Evolutionary conservation across 2,888 invertebrate genomes (phyloP).

Genomic region (Plemyria rubiginata): DNA sequence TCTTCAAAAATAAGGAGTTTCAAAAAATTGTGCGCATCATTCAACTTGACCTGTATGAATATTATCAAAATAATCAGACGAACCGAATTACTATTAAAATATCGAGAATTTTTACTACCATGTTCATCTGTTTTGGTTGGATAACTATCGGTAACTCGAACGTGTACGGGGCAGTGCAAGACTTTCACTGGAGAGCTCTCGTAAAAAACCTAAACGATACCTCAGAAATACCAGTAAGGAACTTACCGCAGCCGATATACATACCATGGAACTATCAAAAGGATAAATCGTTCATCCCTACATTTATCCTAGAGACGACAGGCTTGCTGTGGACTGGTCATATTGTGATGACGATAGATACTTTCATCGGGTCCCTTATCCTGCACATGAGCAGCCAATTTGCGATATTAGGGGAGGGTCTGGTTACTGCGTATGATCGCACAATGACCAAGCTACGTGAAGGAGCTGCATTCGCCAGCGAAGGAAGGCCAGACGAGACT

Average conservation of each 20-base stretch:
- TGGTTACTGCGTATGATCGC: constrained; percentile 69
- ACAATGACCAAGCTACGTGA: constrained; percentile 58
- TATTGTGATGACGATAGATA: constrained; percentile 78
- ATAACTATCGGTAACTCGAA: constrained; percentile 73
- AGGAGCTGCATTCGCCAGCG: not conserved
- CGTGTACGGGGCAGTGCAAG: constrained; percentile 70
- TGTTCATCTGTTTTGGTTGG: constrained; percentile 77
- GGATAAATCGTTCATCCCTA: constrained; percentile 64
- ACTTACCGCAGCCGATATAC: constrained; percentile 74
- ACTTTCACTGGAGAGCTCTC: constrained; percentile 67
- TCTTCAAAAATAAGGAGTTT: constrained; percentile 70
- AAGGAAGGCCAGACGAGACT: constrained; percentile 1
- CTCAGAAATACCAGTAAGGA: constrained; percentile 56
- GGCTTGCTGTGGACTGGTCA: constrained; percentile 79
- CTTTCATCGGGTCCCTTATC: constrained; percentile 75
- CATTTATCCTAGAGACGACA: constrained; percentile 70
- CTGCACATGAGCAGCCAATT: constrained; percentile 78
- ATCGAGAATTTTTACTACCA: constrained; percentile 64
- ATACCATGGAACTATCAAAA: constrained; percentile 78
- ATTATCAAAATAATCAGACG: constrained; percentile 67
- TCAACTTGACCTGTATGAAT: constrained; percentile 66
- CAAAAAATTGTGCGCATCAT: constrained; percentile 71
- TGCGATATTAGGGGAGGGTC: constrained; percentile 66
- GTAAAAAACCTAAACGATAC: constrained; percentile 61
- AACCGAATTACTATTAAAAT: constrained; percentile 62